Percentiles rank a stretch among this genome's conserved stretches.
Conservation (phyloP, 2,797 vertebrate genomes). For the Channa striata region DNA sequence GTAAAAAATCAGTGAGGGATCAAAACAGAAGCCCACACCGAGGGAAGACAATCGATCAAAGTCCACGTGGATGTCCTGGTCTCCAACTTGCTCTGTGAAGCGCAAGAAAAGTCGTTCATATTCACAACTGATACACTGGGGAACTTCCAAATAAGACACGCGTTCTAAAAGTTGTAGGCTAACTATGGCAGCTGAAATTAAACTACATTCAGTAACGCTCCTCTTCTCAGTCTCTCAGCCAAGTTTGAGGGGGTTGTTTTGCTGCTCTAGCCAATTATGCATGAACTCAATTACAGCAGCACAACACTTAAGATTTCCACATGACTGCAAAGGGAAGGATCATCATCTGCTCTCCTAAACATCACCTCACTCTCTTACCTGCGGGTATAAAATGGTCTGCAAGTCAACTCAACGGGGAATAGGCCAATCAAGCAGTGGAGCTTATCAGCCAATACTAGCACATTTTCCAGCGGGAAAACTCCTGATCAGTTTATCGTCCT, state of each 20-base stretch:
- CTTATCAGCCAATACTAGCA: conserved; percentile 43
- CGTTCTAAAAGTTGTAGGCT: conserved; percentile 33
- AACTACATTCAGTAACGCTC: conserved; percentile 19
- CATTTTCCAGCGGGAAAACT: conserved; percentile 48
- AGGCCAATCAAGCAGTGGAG: conserved; percentile 53
- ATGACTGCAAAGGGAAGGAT: conserved; percentile 28
- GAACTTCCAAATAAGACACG: conserved; percentile 34
- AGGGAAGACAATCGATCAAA: conserved; percentile 41
- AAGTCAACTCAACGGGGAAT: conserved; percentile 46
- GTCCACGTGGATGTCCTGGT: conserved; percentile 24
- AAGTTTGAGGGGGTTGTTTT: conserved; percentile 52
- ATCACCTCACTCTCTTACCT: conserved; percentile 38
- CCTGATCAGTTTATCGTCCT: conserved; percentile 54
- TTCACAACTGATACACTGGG: conserved; percentile 30
- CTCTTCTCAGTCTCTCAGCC: conserved; percentile 31
- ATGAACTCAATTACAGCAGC: conserved; percentile 55
- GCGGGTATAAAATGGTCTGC: conserved; percentile 18
- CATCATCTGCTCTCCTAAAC: conserved; percentile 35
- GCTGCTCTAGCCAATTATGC: conserved; percentile 55
- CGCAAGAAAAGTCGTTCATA: conserved; percentile 8
- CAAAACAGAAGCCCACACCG: conserved; percentile 27
- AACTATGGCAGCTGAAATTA: conserved; percentile 29
- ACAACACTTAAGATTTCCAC: conserved; percentile 36
- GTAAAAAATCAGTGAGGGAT: conserved; percentile 28
- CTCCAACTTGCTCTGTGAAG: conserved; percentile 13